Conservation (phyloP, 2,888 invertebrate genomes). For the Dysmachus trigonus region DNA sequence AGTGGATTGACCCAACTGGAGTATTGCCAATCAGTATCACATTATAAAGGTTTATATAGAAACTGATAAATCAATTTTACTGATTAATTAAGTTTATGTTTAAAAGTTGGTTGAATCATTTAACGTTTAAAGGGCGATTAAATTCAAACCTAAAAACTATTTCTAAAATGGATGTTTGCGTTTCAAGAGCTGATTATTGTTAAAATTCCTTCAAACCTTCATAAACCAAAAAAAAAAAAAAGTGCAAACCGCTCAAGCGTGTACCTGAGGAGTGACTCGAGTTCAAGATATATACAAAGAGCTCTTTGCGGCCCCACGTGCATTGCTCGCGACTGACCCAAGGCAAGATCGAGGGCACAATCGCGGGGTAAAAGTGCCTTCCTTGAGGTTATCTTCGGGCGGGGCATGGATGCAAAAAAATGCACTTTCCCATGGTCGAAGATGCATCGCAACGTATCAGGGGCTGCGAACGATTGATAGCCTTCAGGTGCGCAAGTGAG, state of each 20-base stretch:
- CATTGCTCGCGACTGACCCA: conserved; percentile 33
- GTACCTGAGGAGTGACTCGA: not conserved
- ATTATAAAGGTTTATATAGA: too few relatives aligned
- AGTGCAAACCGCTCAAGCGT: not conserved
- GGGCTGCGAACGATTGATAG: not conserved
- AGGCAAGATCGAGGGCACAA: not conserved
- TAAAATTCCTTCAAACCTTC: not conserved
- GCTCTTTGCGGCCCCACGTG: not conserved
- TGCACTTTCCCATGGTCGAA: conserved; percentile 16
- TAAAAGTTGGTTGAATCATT: too few relatives aligned
- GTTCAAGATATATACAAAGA: not conserved
- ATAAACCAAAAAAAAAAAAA: not conserved
- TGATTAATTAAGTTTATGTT: too few relatives aligned
- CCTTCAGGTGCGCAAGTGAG: conserved; percentile 20
- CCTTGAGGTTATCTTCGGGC: not conserved
- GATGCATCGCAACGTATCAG: not conserved
- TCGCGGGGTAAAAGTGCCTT: conserved; percentile 3
- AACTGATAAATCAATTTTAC: too few relatives aligned
- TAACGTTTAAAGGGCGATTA: too few relatives aligned
- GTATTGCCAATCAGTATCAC: too few relatives aligned
- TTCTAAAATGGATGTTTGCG: too few relatives aligned
- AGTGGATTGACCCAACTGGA: too few relatives aligned
- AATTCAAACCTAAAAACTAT: too few relatives aligned
- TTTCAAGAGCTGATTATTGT: not conserved
- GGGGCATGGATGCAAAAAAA: conserved; percentile 1